Evolutionary conservation across 2,797 vertebrate genomes (phyloP).

Genomic region (Brachyalestes nurse): DNA sequence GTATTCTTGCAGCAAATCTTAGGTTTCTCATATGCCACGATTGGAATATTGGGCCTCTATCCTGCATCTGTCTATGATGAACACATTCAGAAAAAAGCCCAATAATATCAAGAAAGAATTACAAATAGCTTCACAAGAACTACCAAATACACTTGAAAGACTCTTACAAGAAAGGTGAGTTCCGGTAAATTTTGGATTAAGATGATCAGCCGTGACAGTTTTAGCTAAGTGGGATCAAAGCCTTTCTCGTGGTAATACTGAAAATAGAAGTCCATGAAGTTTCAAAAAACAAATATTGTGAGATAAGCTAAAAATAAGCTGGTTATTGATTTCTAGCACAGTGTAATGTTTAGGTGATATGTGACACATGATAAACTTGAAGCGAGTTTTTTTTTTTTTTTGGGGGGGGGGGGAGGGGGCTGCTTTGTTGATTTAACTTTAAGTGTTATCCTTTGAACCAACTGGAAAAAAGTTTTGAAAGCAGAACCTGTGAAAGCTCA

Average conservation of each 20-base stretch:
- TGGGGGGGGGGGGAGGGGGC: no score
- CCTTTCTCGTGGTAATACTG: constrained; percentile 18
- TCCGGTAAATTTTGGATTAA: constrained; percentile 24
- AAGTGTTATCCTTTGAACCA: no score
- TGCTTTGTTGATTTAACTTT: no score
- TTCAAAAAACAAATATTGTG: not conserved
- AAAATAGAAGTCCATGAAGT: constrained; percentile 12
- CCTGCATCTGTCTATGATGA: not conserved
- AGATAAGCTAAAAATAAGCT: constrained; percentile 27
- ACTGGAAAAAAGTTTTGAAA: no score
- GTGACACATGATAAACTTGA: not conserved
- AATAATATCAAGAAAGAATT: not conserved
- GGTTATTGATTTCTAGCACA: not conserved
- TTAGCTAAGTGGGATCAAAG: constrained; percentile 32
- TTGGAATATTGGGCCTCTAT: not conserved
- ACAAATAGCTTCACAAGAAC: not conserved
- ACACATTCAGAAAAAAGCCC: not conserved
- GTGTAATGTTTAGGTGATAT: not conserved
- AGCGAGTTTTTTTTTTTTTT: no score
- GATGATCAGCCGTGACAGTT: constrained; percentile 19
- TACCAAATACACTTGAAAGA: not conserved
- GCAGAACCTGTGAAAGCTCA: no score
- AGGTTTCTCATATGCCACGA: no score
- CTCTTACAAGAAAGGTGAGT: not conserved
- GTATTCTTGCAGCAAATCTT: not conserved